Evolutionary conservation across 2,797 vertebrate genomes (phyloP).

Genomic region (Labroides dimidiatus): DNA sequence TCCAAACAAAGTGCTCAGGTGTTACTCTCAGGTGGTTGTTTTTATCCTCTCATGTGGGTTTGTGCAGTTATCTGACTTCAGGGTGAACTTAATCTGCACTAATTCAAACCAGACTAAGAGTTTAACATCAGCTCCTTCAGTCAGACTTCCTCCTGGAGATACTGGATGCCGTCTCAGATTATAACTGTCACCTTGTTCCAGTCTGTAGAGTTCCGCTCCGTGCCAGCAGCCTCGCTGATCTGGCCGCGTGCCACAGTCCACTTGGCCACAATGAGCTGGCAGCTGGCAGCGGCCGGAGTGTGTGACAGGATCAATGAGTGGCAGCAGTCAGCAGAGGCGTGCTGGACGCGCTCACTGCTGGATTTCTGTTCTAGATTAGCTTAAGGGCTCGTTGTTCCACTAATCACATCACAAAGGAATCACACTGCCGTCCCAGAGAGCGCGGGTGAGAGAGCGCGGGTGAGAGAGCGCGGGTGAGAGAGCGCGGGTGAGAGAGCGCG

Average conservation of each 20-base stretch:
- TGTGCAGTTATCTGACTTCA: not conserved
- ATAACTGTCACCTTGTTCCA: constrained; percentile 9
- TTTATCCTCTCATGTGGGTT: not conserved
- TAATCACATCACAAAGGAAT: constrained; percentile 39
- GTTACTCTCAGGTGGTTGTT: not conserved
- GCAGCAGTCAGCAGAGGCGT: constrained; percentile 35
- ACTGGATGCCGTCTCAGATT: constrained; percentile 20
- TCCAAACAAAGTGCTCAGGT: not conserved
- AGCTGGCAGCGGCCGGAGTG: constrained; percentile 46
- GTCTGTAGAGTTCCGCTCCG: constrained; percentile 21
- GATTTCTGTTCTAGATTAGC: constrained; percentile 36
- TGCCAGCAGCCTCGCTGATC: constrained; percentile 36
- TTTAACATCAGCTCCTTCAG: constrained; percentile 1
- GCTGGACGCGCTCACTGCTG: constrained; percentile 9
- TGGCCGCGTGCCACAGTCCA: constrained; percentile 63
- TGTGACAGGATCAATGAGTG: constrained; percentile 52
- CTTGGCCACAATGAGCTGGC: constrained; percentile 57
- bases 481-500: no score
- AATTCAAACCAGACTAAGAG: not conserved
- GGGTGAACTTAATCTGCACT: constrained; percentile 18
- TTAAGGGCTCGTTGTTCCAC: constrained; percentile 22
- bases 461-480: no score
- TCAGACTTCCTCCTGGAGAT: constrained; percentile 8
- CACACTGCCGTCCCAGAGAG: not conserved
- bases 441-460: no score